Conservation (phyloP, 1,140 invertebrate species). For the Saccostrea echinata region DNA sequence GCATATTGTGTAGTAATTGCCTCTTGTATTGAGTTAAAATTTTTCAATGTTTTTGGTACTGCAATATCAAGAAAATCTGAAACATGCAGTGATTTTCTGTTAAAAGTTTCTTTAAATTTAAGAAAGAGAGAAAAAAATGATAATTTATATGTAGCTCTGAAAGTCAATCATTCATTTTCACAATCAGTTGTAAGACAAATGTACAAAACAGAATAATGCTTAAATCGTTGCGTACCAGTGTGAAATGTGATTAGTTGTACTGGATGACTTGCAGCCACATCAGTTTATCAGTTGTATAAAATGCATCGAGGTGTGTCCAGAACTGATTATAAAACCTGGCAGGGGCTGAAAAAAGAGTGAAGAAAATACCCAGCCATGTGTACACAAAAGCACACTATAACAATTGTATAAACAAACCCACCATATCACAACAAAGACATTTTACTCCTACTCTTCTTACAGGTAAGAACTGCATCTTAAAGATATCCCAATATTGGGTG, state of each 20-base stretch:
- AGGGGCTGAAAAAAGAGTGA: conserved; percentile 7
- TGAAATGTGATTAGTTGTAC: conserved; percentile 30
- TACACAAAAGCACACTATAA: conserved; percentile 15
- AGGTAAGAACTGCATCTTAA: neutral
- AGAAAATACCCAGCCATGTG: conserved; percentile 34
- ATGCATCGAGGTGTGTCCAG: conserved; percentile 26
- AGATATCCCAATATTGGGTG: too few relatives aligned
- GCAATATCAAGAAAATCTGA: conserved; percentile 35
- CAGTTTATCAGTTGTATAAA: conserved; percentile 32
- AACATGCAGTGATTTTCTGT: conserved; percentile 20
- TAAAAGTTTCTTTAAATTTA: neutral
- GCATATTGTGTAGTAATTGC: conserved; percentile 34
- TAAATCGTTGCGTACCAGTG: neutral
- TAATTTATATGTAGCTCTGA: neutral
- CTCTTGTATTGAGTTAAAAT: conserved; percentile 30
- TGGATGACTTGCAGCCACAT: conserved; percentile 5
- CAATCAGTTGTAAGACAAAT: conserved; percentile 31
- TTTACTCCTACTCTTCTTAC: neutral
- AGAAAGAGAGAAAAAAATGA: neutral
- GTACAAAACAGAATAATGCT: conserved; percentile 3
- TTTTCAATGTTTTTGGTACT: conserved; percentile 3
- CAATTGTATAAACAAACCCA: conserved; percentile 14
- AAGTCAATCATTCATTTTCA: conserved; percentile 16
- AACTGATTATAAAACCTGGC: conserved; percentile 24
- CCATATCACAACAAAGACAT: conserved; percentile 18